Percentiles rank a stretch among this genome's conserved stretches.
Evolutionary conservation across 2,113 vertebrate species (phyloP).

Genomic region (Pteronura brasiliensis): DNA sequence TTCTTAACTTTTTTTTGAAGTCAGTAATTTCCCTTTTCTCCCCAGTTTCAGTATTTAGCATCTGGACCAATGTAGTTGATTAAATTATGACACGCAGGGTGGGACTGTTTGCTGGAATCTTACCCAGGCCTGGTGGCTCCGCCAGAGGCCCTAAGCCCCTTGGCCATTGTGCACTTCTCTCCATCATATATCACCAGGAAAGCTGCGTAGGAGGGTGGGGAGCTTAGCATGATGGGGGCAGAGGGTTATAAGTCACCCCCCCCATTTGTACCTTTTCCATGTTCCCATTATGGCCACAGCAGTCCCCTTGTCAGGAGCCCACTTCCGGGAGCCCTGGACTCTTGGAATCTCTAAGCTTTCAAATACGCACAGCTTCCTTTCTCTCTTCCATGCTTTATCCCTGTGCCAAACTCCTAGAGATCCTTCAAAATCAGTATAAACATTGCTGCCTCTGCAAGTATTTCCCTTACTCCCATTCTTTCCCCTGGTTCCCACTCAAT

Average conservation of each 20-base stretch:
- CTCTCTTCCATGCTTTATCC: neutral
- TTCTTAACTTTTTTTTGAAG: neutral
- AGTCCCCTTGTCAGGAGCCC: neutral
- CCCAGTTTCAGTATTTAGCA: neutral
- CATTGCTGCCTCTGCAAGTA: neutral
- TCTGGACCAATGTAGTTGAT: neutral
- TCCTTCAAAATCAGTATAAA: neutral
- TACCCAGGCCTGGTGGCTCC: neutral
- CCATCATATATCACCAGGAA: neutral
- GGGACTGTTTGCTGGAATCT: neutral
- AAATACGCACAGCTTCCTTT: neutral
- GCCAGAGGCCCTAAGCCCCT: neutral
- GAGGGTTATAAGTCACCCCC: neutral
- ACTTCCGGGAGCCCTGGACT: neutral
- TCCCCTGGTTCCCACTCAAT: neutral
- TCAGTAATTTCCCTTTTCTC: neutral
- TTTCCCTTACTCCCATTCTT: neutral
- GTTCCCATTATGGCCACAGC: neutral
- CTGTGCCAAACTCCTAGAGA: neutral
- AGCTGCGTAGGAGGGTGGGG: neutral
- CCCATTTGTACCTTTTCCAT: neutral
- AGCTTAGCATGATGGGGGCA: neutral
- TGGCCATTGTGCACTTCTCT: neutral
- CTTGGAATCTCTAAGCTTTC: neutral
- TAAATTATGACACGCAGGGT: neutral